Evolutionary conservation across 2,113 vertebrate genomes (phyloP), one percentile per base, ranked within the genome.

Genomic region (Carlito syrichta): DNA sequence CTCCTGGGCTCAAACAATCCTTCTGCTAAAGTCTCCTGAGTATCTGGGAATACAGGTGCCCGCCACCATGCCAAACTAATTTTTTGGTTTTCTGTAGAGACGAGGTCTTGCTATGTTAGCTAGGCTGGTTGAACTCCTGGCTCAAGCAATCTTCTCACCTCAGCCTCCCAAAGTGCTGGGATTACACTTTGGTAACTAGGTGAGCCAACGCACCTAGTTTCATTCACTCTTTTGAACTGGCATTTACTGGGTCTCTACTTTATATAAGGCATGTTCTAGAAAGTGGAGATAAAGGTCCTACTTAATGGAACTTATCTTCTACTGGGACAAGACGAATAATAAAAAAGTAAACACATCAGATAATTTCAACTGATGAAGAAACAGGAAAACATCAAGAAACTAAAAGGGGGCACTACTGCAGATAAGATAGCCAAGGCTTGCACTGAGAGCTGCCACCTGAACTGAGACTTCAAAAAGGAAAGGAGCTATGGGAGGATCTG

Each of bases 171-270:
- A n/a, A n/a, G n/a, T n/a, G n/a, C n/a, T n/a, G n/a, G n/a, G n/a
- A n/a, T n/a, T n/a, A n/a, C n/a, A n/a, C n/a, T n/a, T n/a, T n/a
- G n/a, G n/a, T n/a, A n/a, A n/a, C n/a, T n/a, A n/a, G n/a, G n/a
- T n/a, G n/a, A n/a, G n/a, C n/a, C n/a, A n/a, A n/a, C n/a, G n/a
- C n/a, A n/a, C n/a, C n/a, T n/a, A n/a, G n/a, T n/a, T n/a, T 8
- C 11, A 3, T 0, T n/a, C 79, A 4, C 6, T 48, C 79, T 54
- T 66, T 0, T 3, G 27, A 78, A 22, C 30, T 25, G 0, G 0
- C 2, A 48, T 32, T 68, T 40, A n/a, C 12, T 23, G 11, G 13
- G 76, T 8, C 25, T 35, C 16, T 32, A 16, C 32, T 63, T 23
- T 52, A 48, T 45, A 22, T 1, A 30, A 43, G 38, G 38, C 35